These are phyloP conservation scores for Meloidogyne floridensis DNA, from an alignment of 1,140 invertebrate species.

Conservation along the genomic window DNA sequence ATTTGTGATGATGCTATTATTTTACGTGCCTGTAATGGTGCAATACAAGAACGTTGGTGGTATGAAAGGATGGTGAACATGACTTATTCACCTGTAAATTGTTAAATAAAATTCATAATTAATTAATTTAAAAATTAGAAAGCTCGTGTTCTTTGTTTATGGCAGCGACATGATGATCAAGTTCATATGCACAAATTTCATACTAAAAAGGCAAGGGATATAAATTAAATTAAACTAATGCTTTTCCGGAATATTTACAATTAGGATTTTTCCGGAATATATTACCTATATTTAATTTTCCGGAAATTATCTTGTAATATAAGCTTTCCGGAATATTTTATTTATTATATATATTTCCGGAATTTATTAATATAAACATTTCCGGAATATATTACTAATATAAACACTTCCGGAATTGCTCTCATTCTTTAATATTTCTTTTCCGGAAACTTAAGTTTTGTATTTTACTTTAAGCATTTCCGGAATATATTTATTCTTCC, in stretches of 20 bases:
- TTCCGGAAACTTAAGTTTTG: no score
- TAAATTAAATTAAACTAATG: background rate
- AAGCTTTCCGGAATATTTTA: constrained; percentile 7
- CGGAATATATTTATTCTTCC: no score
- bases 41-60: constrained; percentile 96
- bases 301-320: background rate
- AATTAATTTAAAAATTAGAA: constrained; percentile 72
- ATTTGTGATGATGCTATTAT: constrained; percentile 94
- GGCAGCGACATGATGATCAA: constrained; percentile 72
- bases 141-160: constrained; percentile 92
- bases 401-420: no score
- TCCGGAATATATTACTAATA: no score
- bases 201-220: constrained; percentile 83
- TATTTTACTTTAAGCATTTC: no score
- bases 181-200: constrained; percentile 95
- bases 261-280: no score
- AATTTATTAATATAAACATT: no score
- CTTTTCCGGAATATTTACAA: no score
- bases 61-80: constrained; percentile 98
- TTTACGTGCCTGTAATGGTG: constrained; percentile 84
- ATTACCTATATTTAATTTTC: no score
- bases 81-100: constrained; percentile 81
- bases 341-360: background rate
- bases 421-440: no score
- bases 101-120: background rate